Percentiles rank a stretch among this genome's conserved stretches.
Conservation (phyloP, 2,888 invertebrate species). For the Harpalus rubripes region DNA sequence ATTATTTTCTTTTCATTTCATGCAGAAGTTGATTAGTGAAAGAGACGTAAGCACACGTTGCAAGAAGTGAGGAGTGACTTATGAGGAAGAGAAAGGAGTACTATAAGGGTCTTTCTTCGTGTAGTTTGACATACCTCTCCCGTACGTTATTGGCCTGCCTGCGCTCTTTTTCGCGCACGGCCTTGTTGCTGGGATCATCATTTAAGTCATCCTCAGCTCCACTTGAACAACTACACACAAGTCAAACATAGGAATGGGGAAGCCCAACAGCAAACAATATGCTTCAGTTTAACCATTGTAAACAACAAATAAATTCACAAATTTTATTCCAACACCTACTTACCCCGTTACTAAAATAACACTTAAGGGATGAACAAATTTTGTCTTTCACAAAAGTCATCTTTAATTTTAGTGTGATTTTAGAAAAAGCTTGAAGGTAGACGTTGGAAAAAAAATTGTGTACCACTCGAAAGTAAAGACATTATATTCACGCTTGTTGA, state of each 20-base stretch:
- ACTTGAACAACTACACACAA: conserved; percentile 84
- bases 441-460: no score
- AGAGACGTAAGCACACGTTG: neutral
- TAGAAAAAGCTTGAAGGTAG: no score
- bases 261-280: conserved; percentile 6
- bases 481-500: no score
- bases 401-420: no score
- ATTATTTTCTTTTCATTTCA: neutral
- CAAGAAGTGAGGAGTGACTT: neutral
- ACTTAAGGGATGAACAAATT: neutral
- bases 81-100: conserved; percentile 9
- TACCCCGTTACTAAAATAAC: no score
- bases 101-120: conserved; percentile 64
- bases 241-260: neutral
- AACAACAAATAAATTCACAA: neutral
- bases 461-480: no score
- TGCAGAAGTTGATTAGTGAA: neutral
- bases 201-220: conserved; percentile 89
- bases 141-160: conserved; percentile 98
- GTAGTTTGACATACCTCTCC: conserved; percentile 89
- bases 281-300: conserved; percentile 20
- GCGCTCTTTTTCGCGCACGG: conserved; percentile 95
- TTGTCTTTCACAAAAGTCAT: neutral
- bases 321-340: neutral
- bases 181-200: conserved; percentile 92